These are phyloP conservation scores for Aurelia sp. DNA, from an alignment of 30 jellyfish, hydroid and myxozoan species.

Conservation along the genomic window DNA sequence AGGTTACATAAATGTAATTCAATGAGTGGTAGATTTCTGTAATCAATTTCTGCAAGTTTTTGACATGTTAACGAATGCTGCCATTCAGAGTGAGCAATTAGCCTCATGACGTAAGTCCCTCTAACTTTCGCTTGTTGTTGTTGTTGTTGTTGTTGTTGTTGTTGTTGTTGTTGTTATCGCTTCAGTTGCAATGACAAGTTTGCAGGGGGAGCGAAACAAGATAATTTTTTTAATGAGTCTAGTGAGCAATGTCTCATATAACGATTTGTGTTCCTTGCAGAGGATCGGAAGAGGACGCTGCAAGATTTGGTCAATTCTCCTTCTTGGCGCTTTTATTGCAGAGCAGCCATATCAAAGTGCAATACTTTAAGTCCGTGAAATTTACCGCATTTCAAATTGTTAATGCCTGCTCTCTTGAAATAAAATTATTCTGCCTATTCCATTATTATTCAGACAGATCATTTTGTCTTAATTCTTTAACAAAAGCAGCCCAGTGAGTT, in stretches of 20 bases:
- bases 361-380: slow-evolving; percentile 37
- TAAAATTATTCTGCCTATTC: neutral
- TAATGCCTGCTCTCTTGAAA: neutral
- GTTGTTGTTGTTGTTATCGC: too few relatives aligned
- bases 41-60: slow-evolving; percentile 39
- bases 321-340: slow-evolving; percentile 28
- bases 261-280: slow-evolving; percentile 36
- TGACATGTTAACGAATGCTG: slow-evolving; percentile 14
- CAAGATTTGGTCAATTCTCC: slow-evolving; percentile 16
- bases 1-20: slow-evolving; percentile 2
- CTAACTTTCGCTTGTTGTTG: too few relatives aligned
- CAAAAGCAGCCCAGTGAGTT: too few relatives aligned
- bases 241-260: too few relatives aligned
- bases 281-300: slow-evolving; percentile 55
- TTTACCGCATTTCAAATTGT: slow-evolving; percentile 15
- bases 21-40: slow-evolving; percentile 46
- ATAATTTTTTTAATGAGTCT: too few relatives aligned
- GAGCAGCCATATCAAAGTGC: slow-evolving; percentile 51
- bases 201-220: too few relatives aligned
- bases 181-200: too few relatives aligned
- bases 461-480: too few relatives aligned
- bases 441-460: too few relatives aligned
- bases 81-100: slow-evolving; percentile 16
- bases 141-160: too few relatives aligned
- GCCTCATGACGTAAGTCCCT: too few relatives aligned